Evolutionary conservation across 1,140 invertebrate genomes (phyloP), one percentile per base, ranked within the genome.

Genomic region (Lithobius niger): DNA sequence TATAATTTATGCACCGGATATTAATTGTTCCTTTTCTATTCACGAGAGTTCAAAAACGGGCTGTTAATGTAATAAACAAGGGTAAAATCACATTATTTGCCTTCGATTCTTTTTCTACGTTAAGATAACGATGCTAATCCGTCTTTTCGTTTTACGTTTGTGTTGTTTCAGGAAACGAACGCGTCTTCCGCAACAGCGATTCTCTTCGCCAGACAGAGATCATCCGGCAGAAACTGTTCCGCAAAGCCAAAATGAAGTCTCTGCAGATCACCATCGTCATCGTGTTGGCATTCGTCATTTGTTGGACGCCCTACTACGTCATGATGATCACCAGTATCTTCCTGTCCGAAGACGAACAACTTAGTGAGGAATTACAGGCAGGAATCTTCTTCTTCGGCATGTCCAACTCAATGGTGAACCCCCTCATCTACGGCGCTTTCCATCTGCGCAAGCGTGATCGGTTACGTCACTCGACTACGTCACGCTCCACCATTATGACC

Each of bases 301-400:
- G 91, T 75, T 96, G 92, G 91, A 93, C 88, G 0, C 92, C 92
- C 0, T 96, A 94, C 69, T 91, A 95, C 65, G 79, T 86, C 15
- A 81, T 83, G 82, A 87, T 88, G 79, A 79, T 88, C 48, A 81
- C 87, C 55, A 82, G 83, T 60, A 81, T 86, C 64, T 89, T 88
- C 67, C 71, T 82, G 28, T 77, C 84, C 64, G 81, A 82, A 13
- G 77, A 82, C 58, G 73, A 81, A 67, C 74, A 77, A 73, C 64
- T 77, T 55, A 77, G 77, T 60, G 75, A 80, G 64, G 51, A 60
- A 57, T 25, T 64, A 27, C 52, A 57, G 31, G 48, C 56, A 28
- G 81, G 76, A 56, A 83, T 84, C 57, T 83, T 83, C 65, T 87
- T 87, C 69, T 87, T 88, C 64, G 88, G 88, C 1, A 86, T 88